Evolutionary conservation across 2,797 vertebrate genomes (phyloP).

Genomic region (Austrolebias charrua): DNA sequence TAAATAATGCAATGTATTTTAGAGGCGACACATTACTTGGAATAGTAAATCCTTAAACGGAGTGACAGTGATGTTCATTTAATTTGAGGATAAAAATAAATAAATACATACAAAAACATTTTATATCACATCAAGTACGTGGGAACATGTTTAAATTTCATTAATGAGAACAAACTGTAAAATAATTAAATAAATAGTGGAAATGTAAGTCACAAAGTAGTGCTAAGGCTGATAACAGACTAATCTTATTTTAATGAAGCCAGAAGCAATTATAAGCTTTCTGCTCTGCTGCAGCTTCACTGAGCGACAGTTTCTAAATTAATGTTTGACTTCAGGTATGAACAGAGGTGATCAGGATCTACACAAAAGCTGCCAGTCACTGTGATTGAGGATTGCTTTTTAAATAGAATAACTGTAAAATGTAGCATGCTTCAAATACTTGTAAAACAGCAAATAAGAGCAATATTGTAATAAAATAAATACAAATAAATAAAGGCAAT

Average conservation of each 20-base stretch:
- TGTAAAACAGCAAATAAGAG: neutral
- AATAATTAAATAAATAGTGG: neutral
- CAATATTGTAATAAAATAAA: neutral
- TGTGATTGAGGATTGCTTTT: neutral
- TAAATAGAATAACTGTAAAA: slow-evolving; percentile 5
- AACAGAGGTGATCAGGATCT: slow-evolving; percentile 7
- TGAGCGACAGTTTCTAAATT: slow-evolving; percentile 15
- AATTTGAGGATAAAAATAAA: neutral
- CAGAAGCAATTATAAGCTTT: slow-evolving; percentile 4
- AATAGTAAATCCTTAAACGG: too few species aligned
- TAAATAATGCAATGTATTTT: neutral
- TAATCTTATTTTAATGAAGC: slow-evolving; percentile 17
- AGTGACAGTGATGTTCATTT: too few species aligned
- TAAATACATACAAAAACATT: too few species aligned
- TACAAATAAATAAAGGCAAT: too few species aligned
- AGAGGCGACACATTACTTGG: neutral
- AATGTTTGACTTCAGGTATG: slow-evolving; percentile 13
- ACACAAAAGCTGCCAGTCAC: slow-evolving; percentile 1
- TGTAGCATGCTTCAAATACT: neutral
- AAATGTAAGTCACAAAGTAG: slow-evolving; percentile 2
- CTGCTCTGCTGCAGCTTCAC: slow-evolving; percentile 21
- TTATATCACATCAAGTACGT: slow-evolving; percentile 14
- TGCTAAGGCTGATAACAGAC: slow-evolving; percentile 11
- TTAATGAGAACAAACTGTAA: neutral
- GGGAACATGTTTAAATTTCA: slow-evolving; percentile 1